phyloP scores from a whole-genome alignment of 2,888 invertebrate genomes.

The Tinea trinotella region DNA sequence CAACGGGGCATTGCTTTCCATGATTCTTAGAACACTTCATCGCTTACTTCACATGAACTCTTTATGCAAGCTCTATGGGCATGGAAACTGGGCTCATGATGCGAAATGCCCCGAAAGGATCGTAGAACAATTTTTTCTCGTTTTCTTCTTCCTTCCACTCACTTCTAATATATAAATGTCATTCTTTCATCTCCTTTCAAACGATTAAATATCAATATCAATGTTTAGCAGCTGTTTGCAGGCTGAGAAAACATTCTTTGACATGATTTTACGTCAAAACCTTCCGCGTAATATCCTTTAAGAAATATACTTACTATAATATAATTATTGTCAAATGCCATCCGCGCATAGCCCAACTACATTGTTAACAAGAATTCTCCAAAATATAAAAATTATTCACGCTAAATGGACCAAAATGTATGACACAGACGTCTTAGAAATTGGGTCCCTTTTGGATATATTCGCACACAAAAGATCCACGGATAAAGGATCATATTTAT shows the following conservation, averaged over 20 bases:
- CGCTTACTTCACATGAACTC: too few relatives aligned
- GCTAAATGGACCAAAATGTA: conserved; percentile 48
- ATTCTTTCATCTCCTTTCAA: too few relatives aligned
- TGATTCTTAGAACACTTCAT: too few relatives aligned
- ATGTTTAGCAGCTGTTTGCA: conserved; percentile 50
- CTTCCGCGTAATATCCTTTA: conserved; percentile 56
- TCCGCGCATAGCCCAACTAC: conserved; percentile 30
- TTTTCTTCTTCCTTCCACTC: too few relatives aligned
- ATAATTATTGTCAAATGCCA: conserved; percentile 67
- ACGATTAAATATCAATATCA: conserved; percentile 26
- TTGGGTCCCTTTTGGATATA: conserved; percentile 38
- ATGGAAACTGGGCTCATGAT: too few relatives aligned
- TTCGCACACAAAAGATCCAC: conserved; percentile 40
- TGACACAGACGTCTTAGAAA: conserved; percentile 31
- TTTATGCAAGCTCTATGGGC: too few relatives aligned
- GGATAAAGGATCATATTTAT: conserved; percentile 69
- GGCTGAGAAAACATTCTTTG: conserved; percentile 61
- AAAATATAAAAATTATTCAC: conserved; percentile 29
- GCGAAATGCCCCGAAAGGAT: too few relatives aligned
- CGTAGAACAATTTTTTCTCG: too few relatives aligned
- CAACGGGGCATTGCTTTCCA: too few relatives aligned
- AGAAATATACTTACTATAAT: conserved; percentile 38
- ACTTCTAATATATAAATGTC: too few relatives aligned
- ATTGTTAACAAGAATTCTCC: conserved; percentile 1
- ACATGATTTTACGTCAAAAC: conserved; percentile 43